Base-by-base conservation (phyloP, 2,888 invertebrate species). In the Seladonia tumulorum region DNA sequence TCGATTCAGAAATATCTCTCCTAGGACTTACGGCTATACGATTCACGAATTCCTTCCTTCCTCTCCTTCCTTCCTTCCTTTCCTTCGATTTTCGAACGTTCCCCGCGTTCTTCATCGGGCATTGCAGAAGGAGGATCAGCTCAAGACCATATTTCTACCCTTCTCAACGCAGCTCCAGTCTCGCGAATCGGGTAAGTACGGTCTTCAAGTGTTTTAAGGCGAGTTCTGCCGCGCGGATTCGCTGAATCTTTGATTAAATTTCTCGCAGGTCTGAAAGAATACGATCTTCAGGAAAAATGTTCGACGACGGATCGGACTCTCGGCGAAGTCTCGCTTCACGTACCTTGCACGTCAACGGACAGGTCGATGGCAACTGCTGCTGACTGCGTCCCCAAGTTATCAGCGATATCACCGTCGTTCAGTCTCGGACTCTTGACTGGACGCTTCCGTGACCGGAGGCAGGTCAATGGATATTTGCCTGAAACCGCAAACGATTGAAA, bases 391-490 rank as follows among this genome's bases (percentile, higher is more conserved):
- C 29, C 66, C 47, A 70, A 57, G 68, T 79, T 47, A 25, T 75
- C 63, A 57, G 49, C 29, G n/a, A 42, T 84, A 92, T 93, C 93
- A 93, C 91, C 93, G 93, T 82, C 89, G 93, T 47, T 92, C 94
- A 14, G 76, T 25, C 25, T 94, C 94, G 5, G 83, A 57, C 78
- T 94, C 94, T 81, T 93, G 93, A 85, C 74, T 91, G 79, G 92
- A 89, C 8, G 92, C 94, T 94, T 96, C 96, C 39, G 94, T 95
- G 63, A 96, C 94, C 29, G 96, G 95, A 76, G 96, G 96, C 88
- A 96, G 94, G 66, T 96, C 96, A 88, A 95, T 92, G 53, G 96
- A 96, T 84, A 95, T 93, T 95, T 96, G 96, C 91, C 96, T 96
- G 91, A 68, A 82, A 87, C 22, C 35, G 18, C 10, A 45, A 25